phyloP scores from a whole-genome alignment of 2,888 invertebrate species.

The Hypolimnas misippus region DNA sequence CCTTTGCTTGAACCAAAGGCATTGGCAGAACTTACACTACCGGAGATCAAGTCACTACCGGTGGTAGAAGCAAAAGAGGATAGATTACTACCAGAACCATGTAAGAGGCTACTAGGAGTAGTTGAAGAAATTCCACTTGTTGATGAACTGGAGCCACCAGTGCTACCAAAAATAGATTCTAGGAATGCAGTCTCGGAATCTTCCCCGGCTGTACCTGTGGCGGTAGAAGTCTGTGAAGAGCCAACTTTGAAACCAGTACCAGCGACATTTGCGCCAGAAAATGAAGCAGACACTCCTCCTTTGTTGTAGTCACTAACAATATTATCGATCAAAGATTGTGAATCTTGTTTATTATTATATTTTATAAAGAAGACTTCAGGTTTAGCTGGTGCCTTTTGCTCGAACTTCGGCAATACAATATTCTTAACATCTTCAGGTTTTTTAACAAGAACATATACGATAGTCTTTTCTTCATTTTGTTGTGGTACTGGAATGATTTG shows the following conservation, averaged over 20 bases:
- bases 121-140: conserved; percentile 37
- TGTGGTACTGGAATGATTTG: conserved; percentile 87
- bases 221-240: conserved; percentile 24
- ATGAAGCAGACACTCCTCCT: conserved; percentile 47
- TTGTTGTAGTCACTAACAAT: conserved; percentile 72
- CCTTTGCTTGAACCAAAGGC: conserved; percentile 9
- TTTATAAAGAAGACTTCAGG: conserved; percentile 92
- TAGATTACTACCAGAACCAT: conserved; percentile 23
- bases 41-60: conserved; percentile 20
- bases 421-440: conserved; percentile 89
- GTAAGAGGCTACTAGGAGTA: conserved; percentile 31
- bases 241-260: conserved; percentile 25
- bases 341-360: conserved; percentile 87
- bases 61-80: conserved; percentile 30
- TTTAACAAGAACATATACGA: conserved; percentile 90
- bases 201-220: conserved; percentile 16
- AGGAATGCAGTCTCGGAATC: conserved; percentile 17
- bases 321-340: conserved; percentile 73
- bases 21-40: conserved; percentile 13
- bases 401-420: conserved; percentile 86
- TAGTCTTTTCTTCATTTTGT: conserved; percentile 89
- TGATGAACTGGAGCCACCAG: conserved; percentile 5
- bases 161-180: conserved; percentile 18
- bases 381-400: conserved; percentile 88
- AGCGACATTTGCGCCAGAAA: conserved; percentile 38